Conservation (phyloP, 1,140 invertebrate genomes). For the Eumeta japonica region DNA sequence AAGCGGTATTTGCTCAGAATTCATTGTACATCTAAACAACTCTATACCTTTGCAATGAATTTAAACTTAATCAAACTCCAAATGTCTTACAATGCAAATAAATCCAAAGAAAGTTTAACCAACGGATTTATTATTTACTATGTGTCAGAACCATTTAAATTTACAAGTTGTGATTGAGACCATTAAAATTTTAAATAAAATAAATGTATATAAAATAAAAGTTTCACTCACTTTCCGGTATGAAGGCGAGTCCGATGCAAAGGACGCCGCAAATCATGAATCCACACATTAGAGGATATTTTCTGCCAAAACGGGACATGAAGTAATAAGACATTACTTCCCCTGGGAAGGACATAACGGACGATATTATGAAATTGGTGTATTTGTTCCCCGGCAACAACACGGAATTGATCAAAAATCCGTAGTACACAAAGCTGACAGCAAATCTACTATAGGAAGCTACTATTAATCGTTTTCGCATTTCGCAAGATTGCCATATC, state of each 20-base stretch:
- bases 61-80: too few relatives aligned
- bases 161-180: too few relatives aligned
- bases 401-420: slow-evolving; percentile 73
- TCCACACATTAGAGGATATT: slow-evolving; percentile 55
- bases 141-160: too few relatives aligned
- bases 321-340: slow-evolving; percentile 65
- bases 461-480: slow-evolving; percentile 24
- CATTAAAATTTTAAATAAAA: too few relatives aligned
- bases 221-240: slow-evolving; percentile 36
- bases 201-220: too few relatives aligned
- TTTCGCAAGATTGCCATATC: slow-evolving; percentile 26
- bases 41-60: too few relatives aligned
- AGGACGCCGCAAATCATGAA: slow-evolving; percentile 59
- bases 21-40: too few relatives aligned
- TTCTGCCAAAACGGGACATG: slow-evolving; percentile 64
- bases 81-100: too few relatives aligned
- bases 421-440: slow-evolving; percentile 74
- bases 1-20: too few relatives aligned
- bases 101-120: too few relatives aligned
- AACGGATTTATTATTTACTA: too few relatives aligned
- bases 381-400: slow-evolving; percentile 69
- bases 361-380: slow-evolving; percentile 65
- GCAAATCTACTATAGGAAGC: slow-evolving; percentile 63
- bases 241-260: slow-evolving; percentile 20
- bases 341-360: slow-evolving; percentile 68